A percentile compares a stretch with the other conserved stretches of the same genome.
phyloP scores from a whole-genome alignment of 30 jellyfish, hydroid and myxozoan genomes.

The Nemopilema nomurai region DNA sequence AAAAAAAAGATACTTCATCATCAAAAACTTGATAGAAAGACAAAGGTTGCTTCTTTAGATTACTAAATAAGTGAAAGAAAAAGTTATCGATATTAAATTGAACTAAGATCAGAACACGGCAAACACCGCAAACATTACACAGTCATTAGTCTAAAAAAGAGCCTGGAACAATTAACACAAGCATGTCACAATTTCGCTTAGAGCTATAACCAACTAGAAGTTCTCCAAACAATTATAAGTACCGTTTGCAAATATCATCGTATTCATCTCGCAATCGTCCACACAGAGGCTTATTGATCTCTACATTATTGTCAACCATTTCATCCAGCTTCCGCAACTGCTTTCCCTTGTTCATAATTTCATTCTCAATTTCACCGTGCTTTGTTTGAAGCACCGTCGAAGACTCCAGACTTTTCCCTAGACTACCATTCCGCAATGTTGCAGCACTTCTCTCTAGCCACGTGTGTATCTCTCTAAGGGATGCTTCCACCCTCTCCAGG shows the following conservation, averaged over 20 bases:
- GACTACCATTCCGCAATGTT: not conserved
- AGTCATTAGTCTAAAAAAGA: no score
- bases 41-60: not conserved
- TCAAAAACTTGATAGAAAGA: not conserved
- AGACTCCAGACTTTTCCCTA: constrained; percentile 42
- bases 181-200: no score
- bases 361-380: constrained; percentile 41
- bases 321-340: constrained; percentile 10
- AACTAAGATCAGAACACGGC: no score
- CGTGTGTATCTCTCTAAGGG: not conserved
- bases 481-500: constrained; percentile 8
- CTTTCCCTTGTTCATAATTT: not conserved
- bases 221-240: no score
- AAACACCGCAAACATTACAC: no score
- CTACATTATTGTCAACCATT: not conserved
- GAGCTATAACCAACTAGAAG: no score
- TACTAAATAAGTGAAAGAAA: not conserved
- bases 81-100: no score
- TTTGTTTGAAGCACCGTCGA: constrained; percentile 25
- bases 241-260: constrained; percentile 38
- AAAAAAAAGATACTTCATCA: not conserved
- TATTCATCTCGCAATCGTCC: constrained; percentile 17
- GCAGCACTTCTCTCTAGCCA: constrained; percentile 42
- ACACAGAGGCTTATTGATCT: not conserved
- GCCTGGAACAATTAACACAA: no score